Evolutionary conservation across 92 coral and sea anemone species (phyloP).

Genomic region (Meandrina meandrites): DNA sequence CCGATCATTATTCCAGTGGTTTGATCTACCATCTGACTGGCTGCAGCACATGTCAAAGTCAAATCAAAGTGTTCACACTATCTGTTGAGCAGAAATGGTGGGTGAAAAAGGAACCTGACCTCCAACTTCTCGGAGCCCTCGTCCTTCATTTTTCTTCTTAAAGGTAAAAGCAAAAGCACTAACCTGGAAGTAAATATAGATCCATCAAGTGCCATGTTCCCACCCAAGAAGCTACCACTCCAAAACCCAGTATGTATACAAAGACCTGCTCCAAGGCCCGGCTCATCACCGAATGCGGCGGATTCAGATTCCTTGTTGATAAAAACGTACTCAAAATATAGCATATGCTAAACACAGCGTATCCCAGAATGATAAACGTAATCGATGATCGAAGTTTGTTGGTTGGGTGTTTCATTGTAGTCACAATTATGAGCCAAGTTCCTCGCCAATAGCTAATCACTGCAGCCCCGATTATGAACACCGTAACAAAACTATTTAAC

Average conservation of each 20-base stretch:
- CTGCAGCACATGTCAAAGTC: too few relatives aligned
- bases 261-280: slow-evolving; percentile 48
- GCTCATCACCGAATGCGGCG: background rate
- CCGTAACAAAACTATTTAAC: slow-evolving; percentile 56
- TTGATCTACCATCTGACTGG: too few relatives aligned
- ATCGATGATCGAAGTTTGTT: background rate
- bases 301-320: background rate
- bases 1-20: too few relatives aligned
- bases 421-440: slow-evolving; percentile 55
- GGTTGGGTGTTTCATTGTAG: background rate
- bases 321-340: background rate
- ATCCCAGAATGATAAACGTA: background rate
- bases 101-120: too few relatives aligned
- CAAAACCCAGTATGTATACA: slow-evolving; percentile 60
- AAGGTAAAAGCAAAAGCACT: background rate
- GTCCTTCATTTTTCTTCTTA: too few relatives aligned
- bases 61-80: too few relatives aligned
- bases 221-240: slow-evolving; percentile 57
- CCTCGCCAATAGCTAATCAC: slow-evolving; percentile 79
- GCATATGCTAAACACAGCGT: background rate
- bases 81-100: too few relatives aligned
- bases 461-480: slow-evolving; percentile 48
- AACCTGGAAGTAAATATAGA: background rate
- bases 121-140: too few relatives aligned
- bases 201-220: slow-evolving; percentile 60